Percentiles rank a stretch among this genome's conserved stretches.
phyloP scores from a whole-genome alignment of 2,113 vertebrate species.

The Turnix velox region DNA sequence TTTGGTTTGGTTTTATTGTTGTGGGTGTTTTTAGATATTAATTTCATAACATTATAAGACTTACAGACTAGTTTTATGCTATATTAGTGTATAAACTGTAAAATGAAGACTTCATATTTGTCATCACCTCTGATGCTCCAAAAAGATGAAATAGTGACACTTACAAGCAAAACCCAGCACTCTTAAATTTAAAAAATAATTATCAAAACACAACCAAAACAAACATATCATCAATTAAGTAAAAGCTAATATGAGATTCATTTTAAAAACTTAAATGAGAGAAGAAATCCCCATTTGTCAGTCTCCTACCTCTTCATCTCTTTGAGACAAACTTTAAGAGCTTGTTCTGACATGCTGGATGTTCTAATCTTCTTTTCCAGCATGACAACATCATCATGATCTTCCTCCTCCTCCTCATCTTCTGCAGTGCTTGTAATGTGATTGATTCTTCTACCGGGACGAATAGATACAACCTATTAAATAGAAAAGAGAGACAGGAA shows the following conservation, averaged over 20 bases:
- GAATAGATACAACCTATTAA: conserved; percentile 79
- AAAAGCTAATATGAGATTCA: not conserved
- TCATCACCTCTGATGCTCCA: not conserved
- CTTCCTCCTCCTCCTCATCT: conserved; percentile 88
- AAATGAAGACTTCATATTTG: not conserved
- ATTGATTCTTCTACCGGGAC: conserved; percentile 77
- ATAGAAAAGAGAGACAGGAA: not conserved
- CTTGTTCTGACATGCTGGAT: conserved; percentile 89
- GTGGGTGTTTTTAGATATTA: not conserved
- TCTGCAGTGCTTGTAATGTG: conserved; percentile 75
- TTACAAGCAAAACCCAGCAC: not conserved
- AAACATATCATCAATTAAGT: not conserved
- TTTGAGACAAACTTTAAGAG: conserved; percentile 89
- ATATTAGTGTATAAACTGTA: not conserved
- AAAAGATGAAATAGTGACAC: not conserved
- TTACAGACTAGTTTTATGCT: not conserved
- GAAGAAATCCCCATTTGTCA: not conserved
- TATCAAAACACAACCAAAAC: not conserved
- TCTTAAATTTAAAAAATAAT: not conserved
- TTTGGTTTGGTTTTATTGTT: not conserved
- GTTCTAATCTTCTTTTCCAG: conserved; percentile 87
- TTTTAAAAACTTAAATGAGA: not conserved
- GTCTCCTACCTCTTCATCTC: conserved; percentile 87
- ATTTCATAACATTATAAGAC: not conserved
- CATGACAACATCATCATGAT: conserved; percentile 83